phyloP scores from a whole-genome alignment of 2,797 vertebrate genomes.

The Dermochelys coriacea region DNA sequence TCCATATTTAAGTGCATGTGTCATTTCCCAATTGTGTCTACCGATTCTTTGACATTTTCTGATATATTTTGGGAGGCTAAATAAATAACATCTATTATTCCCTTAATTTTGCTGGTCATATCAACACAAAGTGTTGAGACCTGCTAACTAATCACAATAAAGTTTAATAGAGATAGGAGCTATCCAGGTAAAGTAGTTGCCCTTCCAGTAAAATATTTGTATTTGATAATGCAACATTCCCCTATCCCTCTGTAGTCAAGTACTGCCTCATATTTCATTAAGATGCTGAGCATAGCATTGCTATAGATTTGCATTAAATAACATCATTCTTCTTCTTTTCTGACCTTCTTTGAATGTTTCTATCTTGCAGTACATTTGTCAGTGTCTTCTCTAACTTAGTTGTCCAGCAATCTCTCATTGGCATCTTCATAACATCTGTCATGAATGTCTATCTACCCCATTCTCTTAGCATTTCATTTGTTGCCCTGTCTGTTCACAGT shows the following conservation, averaged over 20 bases:
- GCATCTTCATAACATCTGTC: slow-evolving; percentile 76
- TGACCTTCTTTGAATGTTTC: slow-evolving; percentile 72
- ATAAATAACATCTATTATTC: background rate
- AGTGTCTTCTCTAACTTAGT: slow-evolving; percentile 68
- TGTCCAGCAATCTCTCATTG: slow-evolving; percentile 70
- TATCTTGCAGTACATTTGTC: slow-evolving; percentile 69
- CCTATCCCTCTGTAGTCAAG: background rate
- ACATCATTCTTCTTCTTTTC: slow-evolving; percentile 64
- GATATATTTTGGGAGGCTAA: background rate
- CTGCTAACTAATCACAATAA: background rate
- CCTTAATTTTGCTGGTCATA: background rate
- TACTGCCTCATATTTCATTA: slow-evolving; percentile 27
- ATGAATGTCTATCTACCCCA: slow-evolving; percentile 68
- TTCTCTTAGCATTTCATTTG: slow-evolving; percentile 74
- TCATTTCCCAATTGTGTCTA: background rate
- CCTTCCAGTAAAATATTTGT: background rate
- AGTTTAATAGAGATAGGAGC: background rate
- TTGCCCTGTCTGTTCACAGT: slow-evolving; percentile 72
- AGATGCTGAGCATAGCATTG: slow-evolving; percentile 14
- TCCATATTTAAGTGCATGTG: background rate
- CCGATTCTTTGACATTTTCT: background rate
- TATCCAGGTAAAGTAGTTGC: background rate
- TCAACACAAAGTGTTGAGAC: background rate
- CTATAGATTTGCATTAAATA: slow-evolving; percentile 51
- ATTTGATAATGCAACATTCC: background rate